Conservation (phyloP, 2,113 vertebrate genomes). For the Melanerpes formicivorus region DNA sequence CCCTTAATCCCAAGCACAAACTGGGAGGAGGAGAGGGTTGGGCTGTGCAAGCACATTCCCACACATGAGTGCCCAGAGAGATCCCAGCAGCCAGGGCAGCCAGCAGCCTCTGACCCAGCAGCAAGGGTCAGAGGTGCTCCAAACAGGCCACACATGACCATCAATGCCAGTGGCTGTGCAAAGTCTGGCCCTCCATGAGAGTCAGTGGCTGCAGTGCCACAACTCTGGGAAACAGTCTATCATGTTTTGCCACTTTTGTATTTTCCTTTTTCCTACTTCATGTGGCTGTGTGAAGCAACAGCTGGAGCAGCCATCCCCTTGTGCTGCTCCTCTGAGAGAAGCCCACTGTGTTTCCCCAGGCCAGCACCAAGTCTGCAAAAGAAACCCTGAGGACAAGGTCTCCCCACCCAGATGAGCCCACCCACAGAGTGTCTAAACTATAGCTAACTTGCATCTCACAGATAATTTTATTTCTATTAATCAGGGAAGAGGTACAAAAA, state of each 20-base stretch:
- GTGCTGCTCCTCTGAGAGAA: neutral
- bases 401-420: neutral
- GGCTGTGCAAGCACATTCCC: neutral
- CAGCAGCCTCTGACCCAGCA: neutral
- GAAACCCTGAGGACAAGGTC: neutral
- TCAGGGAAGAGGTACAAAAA: neutral
- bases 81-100: neutral
- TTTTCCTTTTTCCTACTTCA: neutral
- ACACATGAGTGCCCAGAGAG: rapidly evolving
- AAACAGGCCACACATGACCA: rapidly evolving
- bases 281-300: neutral
- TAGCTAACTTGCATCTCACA: neutral
- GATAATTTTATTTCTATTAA: neutral
- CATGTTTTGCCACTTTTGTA: neutral
- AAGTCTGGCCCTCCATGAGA: neutral
- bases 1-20: rapidly evolving
- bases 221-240: neutral
- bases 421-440: neutral
- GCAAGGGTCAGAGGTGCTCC: neutral
- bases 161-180: rapidly evolving
- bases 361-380: rapidly evolving
- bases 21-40: neutral
- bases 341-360: neutral
- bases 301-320: neutral
- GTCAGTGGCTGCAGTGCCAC: rapidly evolving